Base-by-base conservation (phyloP, 1,140 invertebrate genomes). In the Hydropsyche tenuis region DNA sequence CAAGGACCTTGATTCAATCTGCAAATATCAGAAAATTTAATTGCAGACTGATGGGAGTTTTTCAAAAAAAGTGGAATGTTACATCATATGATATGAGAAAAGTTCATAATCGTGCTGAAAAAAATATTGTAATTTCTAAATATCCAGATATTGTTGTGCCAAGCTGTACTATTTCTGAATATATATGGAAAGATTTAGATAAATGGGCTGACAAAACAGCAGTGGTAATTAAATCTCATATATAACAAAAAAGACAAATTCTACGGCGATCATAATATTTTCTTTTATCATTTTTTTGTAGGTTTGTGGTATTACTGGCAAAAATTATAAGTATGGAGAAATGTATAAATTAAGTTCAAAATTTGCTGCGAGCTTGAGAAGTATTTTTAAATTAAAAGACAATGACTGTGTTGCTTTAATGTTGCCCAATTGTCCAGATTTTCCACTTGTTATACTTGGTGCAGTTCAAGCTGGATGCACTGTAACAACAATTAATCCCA, bases 341-440 rank as follows among this genome's bases (percentile, higher is more conserved):
- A 75, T 92, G 6, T 85, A 90, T 64, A 88, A 88, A 62, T 81
- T 87, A 25, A 85, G 88, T 9, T 87, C 87, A 78, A 90, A 87
- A 53, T 85, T 95, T n/a, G 92, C 88, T 0, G 90, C 90, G 60
- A 89, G 89, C 73, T 82, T 95, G 11, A 82, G 86, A 69, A 88
- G 85, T 48, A 87, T 86, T 70, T 87, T 92, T 11, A 90, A 91
- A 25, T 82, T 95, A 1, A 84, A 84, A 73, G 86, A 89, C 45
- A 90, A 91, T 0, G 92, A 95, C 78, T 86, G 90, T 0, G 77
- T 95, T 1, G 90, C 89, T 5, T 69, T 95, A 6, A 86, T 93
- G 73, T 78, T 93, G 68, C 89, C 91, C 1, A 96, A 96, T 82
- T 80, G 88, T n/a, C 93, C 93, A 0, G 93, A 96, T 80, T 93